These are phyloP conservation scores for Lycocerus yunnanus DNA, from an alignment of 2,888 invertebrate genomes.

Conservation along the genomic window DNA sequence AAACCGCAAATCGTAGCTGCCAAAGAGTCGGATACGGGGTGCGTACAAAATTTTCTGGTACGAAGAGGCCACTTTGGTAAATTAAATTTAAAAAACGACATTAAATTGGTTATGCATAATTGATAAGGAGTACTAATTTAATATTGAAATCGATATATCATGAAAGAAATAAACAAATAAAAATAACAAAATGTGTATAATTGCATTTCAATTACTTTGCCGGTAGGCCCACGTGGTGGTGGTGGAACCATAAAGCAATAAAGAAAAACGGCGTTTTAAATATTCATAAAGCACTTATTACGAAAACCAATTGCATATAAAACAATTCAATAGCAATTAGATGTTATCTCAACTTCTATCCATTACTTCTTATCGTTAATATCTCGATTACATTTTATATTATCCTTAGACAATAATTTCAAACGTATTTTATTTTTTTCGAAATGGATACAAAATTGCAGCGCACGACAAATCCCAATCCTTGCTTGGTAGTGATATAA, in stretches of 20 bases:
- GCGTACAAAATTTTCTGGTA: neutral
- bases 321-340: slow-evolving; percentile 30
- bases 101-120: neutral
- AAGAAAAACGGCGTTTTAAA: slow-evolving; percentile 23
- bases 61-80: neutral
- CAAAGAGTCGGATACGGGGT: neutral
- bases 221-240: neutral
- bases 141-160: neutral
- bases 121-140: neutral
- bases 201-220: slow-evolving; percentile 26
- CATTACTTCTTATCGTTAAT: slow-evolving; percentile 25
- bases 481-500: neutral
- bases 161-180: neutral
- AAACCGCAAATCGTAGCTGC: neutral
- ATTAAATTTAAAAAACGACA: neutral
- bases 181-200: slow-evolving; percentile 10
- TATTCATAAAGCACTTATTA: slow-evolving; percentile 28
- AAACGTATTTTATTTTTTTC: neutral
- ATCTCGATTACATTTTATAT: slow-evolving; percentile 29
- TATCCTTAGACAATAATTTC: slow-evolving; percentile 8
- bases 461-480: neutral
- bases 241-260: slow-evolving; percentile 18
- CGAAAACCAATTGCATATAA: slow-evolving; percentile 26
- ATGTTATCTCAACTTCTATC: slow-evolving; percentile 29
- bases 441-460: neutral